These are phyloP conservation scores for Sylvia borin DNA, from an alignment of 2,797 vertebrate species.

Conservation along the genomic window DNA sequence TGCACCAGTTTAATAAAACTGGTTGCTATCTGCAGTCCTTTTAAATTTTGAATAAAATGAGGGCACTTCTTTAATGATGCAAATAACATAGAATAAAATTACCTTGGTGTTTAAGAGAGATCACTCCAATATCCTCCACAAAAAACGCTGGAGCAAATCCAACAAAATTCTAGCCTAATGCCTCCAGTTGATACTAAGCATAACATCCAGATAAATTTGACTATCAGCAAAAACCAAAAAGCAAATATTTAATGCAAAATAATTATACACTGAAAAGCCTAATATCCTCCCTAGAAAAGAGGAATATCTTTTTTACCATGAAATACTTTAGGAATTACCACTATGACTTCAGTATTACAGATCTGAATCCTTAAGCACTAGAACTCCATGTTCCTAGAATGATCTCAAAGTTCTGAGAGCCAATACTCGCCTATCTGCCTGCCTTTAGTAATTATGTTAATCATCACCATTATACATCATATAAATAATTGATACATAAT, in stretches of 20 bases:
- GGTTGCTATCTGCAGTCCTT: background rate
- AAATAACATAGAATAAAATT: background rate
- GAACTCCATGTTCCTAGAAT: background rate
- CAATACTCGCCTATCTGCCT: background rate
- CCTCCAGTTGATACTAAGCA: background rate
- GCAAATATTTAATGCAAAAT: background rate
- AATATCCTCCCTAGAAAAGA: background rate
- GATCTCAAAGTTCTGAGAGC: background rate
- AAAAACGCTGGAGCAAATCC: background rate
- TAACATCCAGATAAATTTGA: background rate
- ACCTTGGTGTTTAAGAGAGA: background rate
- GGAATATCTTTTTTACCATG: background rate
- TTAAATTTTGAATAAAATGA: background rate
- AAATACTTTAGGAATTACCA: background rate
- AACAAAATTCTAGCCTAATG: background rate
- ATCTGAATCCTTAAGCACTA: background rate
- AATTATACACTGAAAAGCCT: background rate
- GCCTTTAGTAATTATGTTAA: background rate
- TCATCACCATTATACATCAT: background rate
- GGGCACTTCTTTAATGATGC: background rate
- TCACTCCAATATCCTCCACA: background rate
- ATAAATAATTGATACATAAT: background rate
- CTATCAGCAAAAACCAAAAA: background rate
- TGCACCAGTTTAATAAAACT: background rate
- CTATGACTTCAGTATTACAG: background rate